Evolutionary conservation across 1,140 invertebrate species (phyloP), one percentile per base, ranked within the genome.

Genomic region (Hycleus cichorii): DNA sequence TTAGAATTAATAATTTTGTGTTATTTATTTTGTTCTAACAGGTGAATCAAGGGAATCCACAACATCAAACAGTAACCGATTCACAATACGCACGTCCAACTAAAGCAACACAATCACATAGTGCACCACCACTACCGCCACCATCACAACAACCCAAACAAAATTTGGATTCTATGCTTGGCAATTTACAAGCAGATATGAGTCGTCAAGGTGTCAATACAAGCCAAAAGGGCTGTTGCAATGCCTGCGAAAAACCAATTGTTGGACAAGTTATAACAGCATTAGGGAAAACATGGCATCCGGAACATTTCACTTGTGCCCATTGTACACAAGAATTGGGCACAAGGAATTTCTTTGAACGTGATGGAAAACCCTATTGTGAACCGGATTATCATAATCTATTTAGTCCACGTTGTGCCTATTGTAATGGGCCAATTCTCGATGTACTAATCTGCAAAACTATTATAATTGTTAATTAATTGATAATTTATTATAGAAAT

Each of bases 271-370:
- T 93, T 49, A 91, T 97, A 64, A 97, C 95, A 38, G 97, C 97
- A 1, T 72, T 99, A 64, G 97, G 96, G 26, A 93, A 95, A 76
- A 97, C 95, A n/a, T 99, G 95, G 95, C 97, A 99, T 77, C 95
- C 96, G 8, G 96, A 99, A 77, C 97, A 99, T 75, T 99, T 99
- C 77, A 91, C 87, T 3, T 99, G 97, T 80, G 89, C 88, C 52
- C 94, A 98, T 72, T 99, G 97, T 81, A 91, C 90, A 56, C 89
- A 95, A 69, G 93, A 97, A 75, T 77, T 99, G 62, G 97, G 96
- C 11, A 97, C 96, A 43, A 84, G 93, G 68, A 98, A 97, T 77
- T 99, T 99, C 83, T 99, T 98, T 74, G 97, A 99, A 75, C 81
- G 96, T 47, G 95, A 97, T 63, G 92, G 92, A 43, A 85, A 88